Base-by-base conservation (phyloP, 1,140 invertebrate species). In the Drosophila lacteicornis region DNA sequence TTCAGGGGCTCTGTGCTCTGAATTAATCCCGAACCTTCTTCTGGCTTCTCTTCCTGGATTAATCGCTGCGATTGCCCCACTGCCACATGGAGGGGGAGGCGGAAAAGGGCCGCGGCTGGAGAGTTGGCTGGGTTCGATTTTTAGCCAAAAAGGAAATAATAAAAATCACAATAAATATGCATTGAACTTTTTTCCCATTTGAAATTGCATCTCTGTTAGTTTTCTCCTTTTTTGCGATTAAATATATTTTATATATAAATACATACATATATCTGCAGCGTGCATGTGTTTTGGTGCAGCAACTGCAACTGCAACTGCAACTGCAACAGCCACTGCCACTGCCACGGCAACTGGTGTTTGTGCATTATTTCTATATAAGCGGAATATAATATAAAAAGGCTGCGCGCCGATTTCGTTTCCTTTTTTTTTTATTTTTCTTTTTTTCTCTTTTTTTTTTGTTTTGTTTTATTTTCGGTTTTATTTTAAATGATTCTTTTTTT, bases 271-370 rank as follows among this genome's bases (percentile, higher is more conserved):
- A 4, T 36, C 9, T 55, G 30, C 7, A 9, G 30, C 8, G 9
- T 33, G 30, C 22, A 19, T 45, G 42, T 42, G 27, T 25, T 22
- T 60, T 46, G 40, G 43, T 65, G 27, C 33, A 30, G 33, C 33
- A 8, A 8, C 33, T 33, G 50, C 27, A 53, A 53, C 30, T 55
- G 51, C 51, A 55, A 42, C 40, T 58, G 75, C 46, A 33, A 55
- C 55, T 55, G 71, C 65, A 45, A 57, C 45, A 51, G 67, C 49
- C 17, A 46, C 45, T 46, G 80, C 75, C 65, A 66, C 57, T 61
- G 75, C 66, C 61, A 70, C 66, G 82, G 75, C 85, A 91, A 91
- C 90, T 86, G 82, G 85, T 83, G 90, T 91, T 91, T 91, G 76
- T 77, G 82, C 69, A 84, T 80, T 77, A 84, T 82, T 83, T 86